Percentiles rank a stretch among this genome's conserved stretches.
Evolutionary conservation across 2,113 vertebrate species (phyloP).

Genomic region (Galeopterus variegatus): DNA sequence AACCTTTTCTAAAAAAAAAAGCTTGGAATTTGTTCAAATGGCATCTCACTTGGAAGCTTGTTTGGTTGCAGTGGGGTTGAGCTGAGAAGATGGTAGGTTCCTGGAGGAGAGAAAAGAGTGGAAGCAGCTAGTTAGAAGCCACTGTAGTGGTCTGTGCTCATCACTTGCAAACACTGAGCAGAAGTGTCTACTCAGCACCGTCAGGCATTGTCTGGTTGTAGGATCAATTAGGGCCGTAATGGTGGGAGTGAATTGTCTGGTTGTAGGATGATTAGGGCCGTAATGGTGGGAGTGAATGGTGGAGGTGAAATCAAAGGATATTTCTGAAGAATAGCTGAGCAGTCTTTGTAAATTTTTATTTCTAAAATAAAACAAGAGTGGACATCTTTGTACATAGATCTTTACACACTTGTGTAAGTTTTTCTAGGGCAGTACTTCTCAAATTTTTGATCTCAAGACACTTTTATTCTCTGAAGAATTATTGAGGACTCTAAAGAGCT

Average conservation of each 20-base stretch:
- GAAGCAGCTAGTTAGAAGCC: background rate
- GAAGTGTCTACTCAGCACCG: too few species aligned
- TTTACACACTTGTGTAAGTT: too few species aligned
- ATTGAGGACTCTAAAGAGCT: background rate
- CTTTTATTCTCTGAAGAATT: too few species aligned
- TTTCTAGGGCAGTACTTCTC: too few species aligned
- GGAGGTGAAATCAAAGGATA: background rate
- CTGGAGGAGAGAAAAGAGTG: background rate
- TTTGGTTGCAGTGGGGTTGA: background rate
- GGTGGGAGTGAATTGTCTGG: background rate
- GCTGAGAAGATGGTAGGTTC: background rate
- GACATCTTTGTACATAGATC: background rate
- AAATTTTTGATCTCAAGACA: too few species aligned
- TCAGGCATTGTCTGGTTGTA: background rate
- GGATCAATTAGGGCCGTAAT: too few species aligned
- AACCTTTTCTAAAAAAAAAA: constrained; percentile 18
- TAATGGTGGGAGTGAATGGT: background rate
- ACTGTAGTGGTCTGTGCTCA: background rate
- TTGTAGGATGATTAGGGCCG: background rate
- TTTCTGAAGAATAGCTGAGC: background rate
- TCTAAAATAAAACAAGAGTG: background rate
- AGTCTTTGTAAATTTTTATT: background rate
- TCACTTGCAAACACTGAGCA: background rate
- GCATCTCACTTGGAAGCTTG: background rate
- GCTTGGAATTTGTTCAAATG: constrained; percentile 9